Conservation (phyloP, 2,888 invertebrate genomes). For the Meloe dianella region DNA sequence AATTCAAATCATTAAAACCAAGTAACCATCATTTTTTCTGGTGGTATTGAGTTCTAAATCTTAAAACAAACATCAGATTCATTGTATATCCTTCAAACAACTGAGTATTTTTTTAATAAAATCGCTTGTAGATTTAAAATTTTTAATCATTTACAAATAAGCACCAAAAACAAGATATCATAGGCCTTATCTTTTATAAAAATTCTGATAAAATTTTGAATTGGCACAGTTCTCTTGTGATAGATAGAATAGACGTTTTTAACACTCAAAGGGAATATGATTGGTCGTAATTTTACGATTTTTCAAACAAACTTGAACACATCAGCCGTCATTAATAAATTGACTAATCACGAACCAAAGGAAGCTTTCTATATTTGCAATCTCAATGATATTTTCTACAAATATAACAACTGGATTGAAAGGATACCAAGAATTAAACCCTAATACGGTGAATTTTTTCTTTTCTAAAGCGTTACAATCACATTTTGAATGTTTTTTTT, state of each 20-base stretch:
- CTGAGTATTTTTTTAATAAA: too few species aligned
- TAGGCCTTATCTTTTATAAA: constrained; percentile 21
- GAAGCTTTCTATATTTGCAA: constrained; percentile 16
- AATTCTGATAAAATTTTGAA: constrained; percentile 17
- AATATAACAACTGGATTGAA: constrained; percentile 49
- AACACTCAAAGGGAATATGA: not conserved
- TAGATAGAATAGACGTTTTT: too few species aligned
- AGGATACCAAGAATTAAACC: constrained; percentile 53
- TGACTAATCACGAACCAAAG: not conserved
- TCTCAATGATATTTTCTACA: constrained; percentile 39
- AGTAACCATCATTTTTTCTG: too few species aligned
- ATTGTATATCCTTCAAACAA: too few species aligned
- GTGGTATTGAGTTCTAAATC: too few species aligned
- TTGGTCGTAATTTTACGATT: not conserved
- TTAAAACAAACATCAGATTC: too few species aligned
- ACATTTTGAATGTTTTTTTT: too few species aligned
- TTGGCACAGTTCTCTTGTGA: not conserved
- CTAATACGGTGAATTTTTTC: constrained; percentile 40
- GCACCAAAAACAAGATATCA: too few species aligned
- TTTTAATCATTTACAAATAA: too few species aligned
- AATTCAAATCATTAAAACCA: too few species aligned
- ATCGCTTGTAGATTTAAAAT: too few species aligned
- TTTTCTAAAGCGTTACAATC: not conserved
- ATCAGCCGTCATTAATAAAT: not conserved
- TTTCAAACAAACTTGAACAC: not conserved